A percentile compares a stretch with the other conserved stretches of the same genome.
These are phyloP conservation scores for Eudyptes chrysolophus DNA, from an alignment of 2,113 vertebrate species.

Conservation along the genomic window DNA sequence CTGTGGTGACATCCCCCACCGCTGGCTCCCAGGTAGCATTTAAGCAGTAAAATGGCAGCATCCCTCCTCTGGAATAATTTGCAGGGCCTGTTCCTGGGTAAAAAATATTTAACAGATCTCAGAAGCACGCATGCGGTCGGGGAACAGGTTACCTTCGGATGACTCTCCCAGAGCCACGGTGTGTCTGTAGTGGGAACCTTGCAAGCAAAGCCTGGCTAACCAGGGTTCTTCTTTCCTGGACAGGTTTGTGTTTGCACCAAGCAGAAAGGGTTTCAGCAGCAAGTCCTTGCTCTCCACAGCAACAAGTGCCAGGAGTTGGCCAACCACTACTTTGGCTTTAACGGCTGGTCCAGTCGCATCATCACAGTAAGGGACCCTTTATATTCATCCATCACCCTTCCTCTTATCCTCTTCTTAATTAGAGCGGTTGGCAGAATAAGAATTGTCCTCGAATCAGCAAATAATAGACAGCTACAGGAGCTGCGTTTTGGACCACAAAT, in stretches of 20 bases:
- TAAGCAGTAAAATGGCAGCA: neutral
- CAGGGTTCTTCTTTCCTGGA: neutral
- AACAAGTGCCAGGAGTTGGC: slow-evolving; percentile 76
- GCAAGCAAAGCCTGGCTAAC: neutral
- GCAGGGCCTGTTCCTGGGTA: neutral
- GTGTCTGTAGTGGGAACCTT: neutral
- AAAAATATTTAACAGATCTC: neutral
- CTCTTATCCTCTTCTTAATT: neutral
- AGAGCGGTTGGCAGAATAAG: neutral
- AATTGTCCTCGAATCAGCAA: neutral
- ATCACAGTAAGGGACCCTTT: slow-evolving; percentile 66
- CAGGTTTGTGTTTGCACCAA: slow-evolving; percentile 68
- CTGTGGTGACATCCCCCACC: too few species aligned
- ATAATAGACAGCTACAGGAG: neutral
- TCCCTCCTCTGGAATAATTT: neutral
- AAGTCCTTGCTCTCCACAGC: slow-evolving; percentile 49
- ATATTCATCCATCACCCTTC: neutral
- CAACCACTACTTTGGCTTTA: slow-evolving; percentile 79
- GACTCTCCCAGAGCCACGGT: neutral
- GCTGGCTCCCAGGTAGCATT: neutral
- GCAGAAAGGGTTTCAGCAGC: slow-evolving; percentile 15
- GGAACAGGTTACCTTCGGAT: neutral
- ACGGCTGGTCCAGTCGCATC: slow-evolving; percentile 78
- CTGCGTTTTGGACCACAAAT: neutral
- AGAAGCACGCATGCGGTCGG: fast-evolving